These are phyloP conservation scores for Cryptophagus acutangulus DNA, from an alignment of 2,888 invertebrate species.

Conservation along the genomic window DNA sequence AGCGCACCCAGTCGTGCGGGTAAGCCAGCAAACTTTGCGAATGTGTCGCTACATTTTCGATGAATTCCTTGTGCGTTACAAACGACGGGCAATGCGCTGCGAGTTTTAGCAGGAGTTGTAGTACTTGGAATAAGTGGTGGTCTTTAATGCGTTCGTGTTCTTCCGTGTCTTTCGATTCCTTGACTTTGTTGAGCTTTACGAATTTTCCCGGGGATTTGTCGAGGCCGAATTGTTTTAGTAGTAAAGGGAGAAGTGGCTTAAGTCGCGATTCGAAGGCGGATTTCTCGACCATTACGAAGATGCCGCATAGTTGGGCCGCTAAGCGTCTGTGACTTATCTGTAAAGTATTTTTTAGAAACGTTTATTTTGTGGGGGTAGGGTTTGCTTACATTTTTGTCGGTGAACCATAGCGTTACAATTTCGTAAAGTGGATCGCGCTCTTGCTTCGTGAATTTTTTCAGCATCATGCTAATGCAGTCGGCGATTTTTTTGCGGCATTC, in stretches of 20 bases:
- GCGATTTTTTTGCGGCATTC: conserved; percentile 71
- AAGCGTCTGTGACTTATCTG: conserved; percentile 66
- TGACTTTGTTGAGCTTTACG: conserved; percentile 50
- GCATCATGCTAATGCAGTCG: conserved; percentile 64
- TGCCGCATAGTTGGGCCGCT: conserved; percentile 71
- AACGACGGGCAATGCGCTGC: conserved; percentile 58
- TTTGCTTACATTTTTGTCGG: conserved; percentile 56
- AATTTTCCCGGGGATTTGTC: conserved; percentile 53
- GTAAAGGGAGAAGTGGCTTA: conserved; percentile 57
- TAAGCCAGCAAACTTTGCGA: conserved; percentile 70
- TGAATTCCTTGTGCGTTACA: conserved; percentile 52
- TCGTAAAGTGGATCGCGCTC: conserved; percentile 67
- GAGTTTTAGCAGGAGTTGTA: conserved; percentile 67
- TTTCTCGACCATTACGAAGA: conserved; percentile 75
- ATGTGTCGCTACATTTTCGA: conserved; percentile 60
- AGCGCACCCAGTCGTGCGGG: conserved; percentile 83
- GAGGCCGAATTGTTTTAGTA: conserved; percentile 39
- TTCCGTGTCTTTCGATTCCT: conserved; percentile 42
- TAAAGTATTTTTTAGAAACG: conserved; percentile 24
- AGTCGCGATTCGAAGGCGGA: conserved; percentile 65
- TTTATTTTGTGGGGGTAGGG: neutral
- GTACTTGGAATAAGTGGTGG: conserved; percentile 69
- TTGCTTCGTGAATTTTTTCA: conserved; percentile 54
- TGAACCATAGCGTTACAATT: conserved; percentile 64
- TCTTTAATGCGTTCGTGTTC: conserved; percentile 62